These are phyloP conservation scores for Bursaphelenchus okinawaensis DNA, from an alignment of 2,888 invertebrate genomes.

Conservation along the genomic window DNA sequence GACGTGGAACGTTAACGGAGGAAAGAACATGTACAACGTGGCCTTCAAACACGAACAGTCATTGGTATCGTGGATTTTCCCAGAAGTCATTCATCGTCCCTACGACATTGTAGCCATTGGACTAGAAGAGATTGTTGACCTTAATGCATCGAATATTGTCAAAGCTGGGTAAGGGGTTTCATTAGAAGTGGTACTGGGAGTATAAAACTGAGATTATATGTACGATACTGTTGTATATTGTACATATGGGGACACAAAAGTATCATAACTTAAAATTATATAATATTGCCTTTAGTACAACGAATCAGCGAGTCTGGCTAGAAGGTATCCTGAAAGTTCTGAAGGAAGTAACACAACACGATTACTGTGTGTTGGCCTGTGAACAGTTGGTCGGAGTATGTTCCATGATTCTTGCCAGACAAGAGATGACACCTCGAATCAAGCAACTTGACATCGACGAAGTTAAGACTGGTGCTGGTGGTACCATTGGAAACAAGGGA, in stretches of 20 bases:
- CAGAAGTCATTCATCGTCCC: constrained; percentile 10
- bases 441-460: constrained; percentile 58
- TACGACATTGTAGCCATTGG: constrained; percentile 90
- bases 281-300: constrained; percentile 70
- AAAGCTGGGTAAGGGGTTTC: constrained; percentile 70
- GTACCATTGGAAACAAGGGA: constrained; percentile 72
- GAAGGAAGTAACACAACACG: constrained; percentile 9
- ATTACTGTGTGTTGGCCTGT: constrained; percentile 34
- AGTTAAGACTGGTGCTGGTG: constrained; percentile 95
- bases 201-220: too few relatives aligned
- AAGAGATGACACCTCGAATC: constrained; percentile 79
- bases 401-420: constrained; percentile 84
- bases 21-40: constrained; percentile 92
- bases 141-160: constrained; percentile 96
- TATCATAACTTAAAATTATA: too few relatives aligned
- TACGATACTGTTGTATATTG: too few relatives aligned
- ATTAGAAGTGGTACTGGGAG: too few relatives aligned
- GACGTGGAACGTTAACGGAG: constrained; percentile 98
- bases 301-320: constrained; percentile 89
- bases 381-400: constrained; percentile 72
- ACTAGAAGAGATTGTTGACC: constrained; percentile 96
- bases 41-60: constrained; percentile 64
- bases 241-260: too few relatives aligned
- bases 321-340: constrained; percentile 77
- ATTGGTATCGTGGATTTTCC: constrained; percentile 61